These are phyloP conservation scores for Campoplex capitator DNA, from an alignment of 2,888 invertebrate species.

Conservation along the genomic window DNA sequence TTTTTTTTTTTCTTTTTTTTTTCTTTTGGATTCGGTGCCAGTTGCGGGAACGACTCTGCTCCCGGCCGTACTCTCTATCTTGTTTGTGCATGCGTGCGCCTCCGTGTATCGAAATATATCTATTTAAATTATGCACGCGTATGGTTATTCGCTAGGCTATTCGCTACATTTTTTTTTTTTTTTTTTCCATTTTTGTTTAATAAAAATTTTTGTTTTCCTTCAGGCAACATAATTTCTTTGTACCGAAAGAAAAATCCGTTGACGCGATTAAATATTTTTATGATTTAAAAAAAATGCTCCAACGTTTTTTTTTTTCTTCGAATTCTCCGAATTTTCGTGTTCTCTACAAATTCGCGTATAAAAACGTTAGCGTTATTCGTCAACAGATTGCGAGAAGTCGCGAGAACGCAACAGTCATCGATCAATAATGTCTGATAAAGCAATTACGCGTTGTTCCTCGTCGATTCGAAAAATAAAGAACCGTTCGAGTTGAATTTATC, in stretches of 20 bases:
- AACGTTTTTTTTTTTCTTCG: too few relatives aligned
- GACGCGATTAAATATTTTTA: too few relatives aligned
- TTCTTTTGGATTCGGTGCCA: constrained; percentile 50
- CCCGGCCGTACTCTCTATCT: constrained; percentile 36
- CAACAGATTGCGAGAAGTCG: too few relatives aligned
- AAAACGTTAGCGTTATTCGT: too few relatives aligned
- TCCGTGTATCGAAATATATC: not conserved
- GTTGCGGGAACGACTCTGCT: constrained; percentile 59
- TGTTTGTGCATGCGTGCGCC: constrained; percentile 11
- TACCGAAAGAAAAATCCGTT: too few relatives aligned
- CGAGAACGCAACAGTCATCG: not conserved
- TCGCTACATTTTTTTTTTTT: not conserved
- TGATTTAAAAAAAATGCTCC: too few relatives aligned
- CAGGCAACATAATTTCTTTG: not conserved
- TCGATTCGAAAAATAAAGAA: not conserved
- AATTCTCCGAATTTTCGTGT: too few relatives aligned
- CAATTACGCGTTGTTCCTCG: not conserved
- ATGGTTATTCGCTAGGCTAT: not conserved
- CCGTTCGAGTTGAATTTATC: not conserved
- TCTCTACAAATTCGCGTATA: too few relatives aligned
- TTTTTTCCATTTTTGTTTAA: too few relatives aligned
- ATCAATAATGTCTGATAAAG: constrained; percentile 2
- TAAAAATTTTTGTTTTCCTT: too few relatives aligned
- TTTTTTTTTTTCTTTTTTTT: constrained; percentile 27
- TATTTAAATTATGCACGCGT: not conserved